phyloP scores from a whole-genome alignment of 2,113 vertebrate genomes.

The Scolopax mira region DNA sequence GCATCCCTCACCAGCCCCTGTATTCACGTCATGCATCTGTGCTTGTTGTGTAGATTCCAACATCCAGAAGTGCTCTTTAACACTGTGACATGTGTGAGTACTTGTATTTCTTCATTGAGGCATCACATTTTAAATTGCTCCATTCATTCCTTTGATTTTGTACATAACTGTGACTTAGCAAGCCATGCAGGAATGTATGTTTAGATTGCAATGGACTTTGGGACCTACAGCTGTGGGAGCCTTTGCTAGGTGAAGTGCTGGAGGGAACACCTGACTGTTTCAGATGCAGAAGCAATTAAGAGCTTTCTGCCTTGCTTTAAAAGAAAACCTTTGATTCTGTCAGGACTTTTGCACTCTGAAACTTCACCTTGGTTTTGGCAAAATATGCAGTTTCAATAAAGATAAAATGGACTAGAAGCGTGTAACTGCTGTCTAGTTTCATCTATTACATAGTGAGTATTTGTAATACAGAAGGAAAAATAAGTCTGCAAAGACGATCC shows the following conservation, averaged over 20 bases:
- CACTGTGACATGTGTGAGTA: not conserved
- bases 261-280: not conserved
- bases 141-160: constrained; percentile 35
- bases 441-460: not conserved
- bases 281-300: not conserved
- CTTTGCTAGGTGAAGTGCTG: constrained; percentile 2
- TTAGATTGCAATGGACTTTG: not conserved
- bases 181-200: not conserved
- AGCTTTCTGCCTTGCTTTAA: not conserved
- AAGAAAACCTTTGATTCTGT: not conserved
- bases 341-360: not conserved
- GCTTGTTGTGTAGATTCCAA: not conserved
- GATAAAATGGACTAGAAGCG: not conserved
- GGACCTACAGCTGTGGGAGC: not conserved
- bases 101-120: constrained; percentile 43
- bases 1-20: not conserved
- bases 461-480: not conserved
- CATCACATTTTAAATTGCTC: constrained; percentile 24
- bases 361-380: not conserved
- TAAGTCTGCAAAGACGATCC: not conserved
- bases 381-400: not conserved
- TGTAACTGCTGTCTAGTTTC: no score
- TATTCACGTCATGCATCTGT: not conserved
- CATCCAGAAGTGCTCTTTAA: not conserved
- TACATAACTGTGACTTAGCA: constrained; percentile 6